These are phyloP conservation scores for Dolichopus griseipennis DNA, from an alignment of 2,888 invertebrate genomes.

Conservation along the genomic window DNA sequence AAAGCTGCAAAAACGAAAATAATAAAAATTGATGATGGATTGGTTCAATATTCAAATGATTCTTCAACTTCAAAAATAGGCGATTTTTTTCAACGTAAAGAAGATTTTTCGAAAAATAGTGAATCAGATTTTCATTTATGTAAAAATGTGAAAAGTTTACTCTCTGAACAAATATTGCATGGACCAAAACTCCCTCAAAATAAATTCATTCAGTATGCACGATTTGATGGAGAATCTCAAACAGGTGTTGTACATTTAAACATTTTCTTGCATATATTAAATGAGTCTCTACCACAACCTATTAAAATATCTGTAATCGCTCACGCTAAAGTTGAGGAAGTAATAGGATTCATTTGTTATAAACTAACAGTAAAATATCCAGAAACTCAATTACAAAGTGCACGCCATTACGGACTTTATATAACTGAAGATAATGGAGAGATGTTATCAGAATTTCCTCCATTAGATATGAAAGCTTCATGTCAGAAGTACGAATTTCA, in stretches of 20 bases:
- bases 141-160: conserved; percentile 48
- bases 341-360: conserved; percentile 88
- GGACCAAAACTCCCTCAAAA: conserved; percentile 71
- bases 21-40: conserved; percentile 60
- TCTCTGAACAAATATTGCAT: conserved; percentile 67
- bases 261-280: conserved; percentile 83
- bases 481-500: conserved; percentile 90
- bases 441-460: conserved; percentile 87
- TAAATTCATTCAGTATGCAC: conserved; percentile 81
- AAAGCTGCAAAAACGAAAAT: conserved; percentile 62
- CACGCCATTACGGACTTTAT: conserved; percentile 73
- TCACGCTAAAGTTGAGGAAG: conserved; percentile 77
- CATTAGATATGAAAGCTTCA: conserved; percentile 76
- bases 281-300: conserved; percentile 73
- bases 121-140: conserved; percentile 25
- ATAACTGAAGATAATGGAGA: conserved; percentile 91
- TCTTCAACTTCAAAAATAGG: conserved; percentile 45
- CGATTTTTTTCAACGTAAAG: background rate
- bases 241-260: conserved; percentile 71
- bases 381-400: conserved; percentile 53
- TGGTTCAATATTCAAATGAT: conserved; percentile 47
- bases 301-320: conserved; percentile 71
- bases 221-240: conserved; percentile 83
- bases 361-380: conserved; percentile 62
- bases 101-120: background rate